phyloP scores from a whole-genome alignment of 2,888 invertebrate genomes.

The Cinara cedri region DNA sequence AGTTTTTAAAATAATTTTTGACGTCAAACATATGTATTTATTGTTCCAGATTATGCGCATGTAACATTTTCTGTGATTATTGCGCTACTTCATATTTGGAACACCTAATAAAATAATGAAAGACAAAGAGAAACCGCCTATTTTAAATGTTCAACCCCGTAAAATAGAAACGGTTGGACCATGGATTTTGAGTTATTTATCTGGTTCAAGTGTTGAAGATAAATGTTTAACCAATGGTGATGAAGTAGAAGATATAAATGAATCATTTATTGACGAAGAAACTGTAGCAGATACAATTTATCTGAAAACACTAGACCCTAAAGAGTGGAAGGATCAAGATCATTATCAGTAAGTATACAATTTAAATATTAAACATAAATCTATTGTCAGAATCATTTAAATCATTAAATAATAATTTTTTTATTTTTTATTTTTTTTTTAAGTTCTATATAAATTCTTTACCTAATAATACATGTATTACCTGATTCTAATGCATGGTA shows the following conservation, averaged over 20 bases:
- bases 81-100: not conserved
- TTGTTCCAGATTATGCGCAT: conserved; percentile 34
- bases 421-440: too few relatives aligned
- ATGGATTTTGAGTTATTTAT: conserved; percentile 66
- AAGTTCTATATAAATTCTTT: too few relatives aligned
- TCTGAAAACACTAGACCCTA: conserved; percentile 87
- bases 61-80: not conserved
- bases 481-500: too few relatives aligned
- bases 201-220: conserved; percentile 63
- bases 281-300: conserved; percentile 78
- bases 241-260: conserved; percentile 65
- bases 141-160: conserved; percentile 48
- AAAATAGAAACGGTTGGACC: conserved; percentile 67
- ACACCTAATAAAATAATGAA: conserved; percentile 31
- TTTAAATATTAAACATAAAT: not conserved
- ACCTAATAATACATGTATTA: too few relatives aligned
- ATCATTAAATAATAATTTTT: too few relatives aligned
- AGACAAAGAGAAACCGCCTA: conserved; percentile 50
- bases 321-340: conserved; percentile 80
- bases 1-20: not conserved
- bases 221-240: conserved; percentile 65
- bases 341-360: conserved; percentile 59
- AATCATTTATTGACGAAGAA: conserved; percentile 60
- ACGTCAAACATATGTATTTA: not conserved
- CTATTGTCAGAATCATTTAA: not conserved